Conservation (phyloP, 2,888 invertebrate genomes). For the Chironomus tentans region DNA sequence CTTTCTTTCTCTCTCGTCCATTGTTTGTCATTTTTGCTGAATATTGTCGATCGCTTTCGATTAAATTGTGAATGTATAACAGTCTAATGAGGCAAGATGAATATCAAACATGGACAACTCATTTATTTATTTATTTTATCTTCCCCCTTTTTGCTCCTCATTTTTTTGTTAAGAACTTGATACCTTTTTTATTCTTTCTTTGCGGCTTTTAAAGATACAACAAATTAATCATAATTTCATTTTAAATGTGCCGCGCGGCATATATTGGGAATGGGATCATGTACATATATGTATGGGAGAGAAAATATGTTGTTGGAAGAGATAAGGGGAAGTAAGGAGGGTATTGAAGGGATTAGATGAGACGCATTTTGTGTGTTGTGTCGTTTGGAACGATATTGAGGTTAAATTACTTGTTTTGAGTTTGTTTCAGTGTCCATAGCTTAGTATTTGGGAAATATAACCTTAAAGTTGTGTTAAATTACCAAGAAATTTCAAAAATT, state of each 20-base stretch:
- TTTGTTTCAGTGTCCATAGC: too few relatives aligned
- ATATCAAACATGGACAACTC: neutral
- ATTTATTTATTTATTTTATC: neutral
- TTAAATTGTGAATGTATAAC: neutral
- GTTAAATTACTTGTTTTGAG: too few relatives aligned
- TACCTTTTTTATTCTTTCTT: neutral
- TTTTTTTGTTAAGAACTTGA: neutral
- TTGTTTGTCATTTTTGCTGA: neutral
- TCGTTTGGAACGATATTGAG: too few relatives aligned
- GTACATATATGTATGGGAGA: neutral
- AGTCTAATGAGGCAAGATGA: conserved; percentile 24
- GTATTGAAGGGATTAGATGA: too few relatives aligned
- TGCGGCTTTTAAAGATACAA: neutral
- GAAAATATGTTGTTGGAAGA: too few relatives aligned
- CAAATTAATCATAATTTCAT: conserved; percentile 24
- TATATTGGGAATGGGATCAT: conserved; percentile 7
- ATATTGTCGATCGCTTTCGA: neutral
- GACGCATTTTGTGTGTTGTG: too few relatives aligned
- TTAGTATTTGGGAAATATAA: too few relatives aligned
- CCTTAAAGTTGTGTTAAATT: too few relatives aligned
- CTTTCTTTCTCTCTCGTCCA: neutral
- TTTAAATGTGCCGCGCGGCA: neutral
- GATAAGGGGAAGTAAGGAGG: too few relatives aligned
- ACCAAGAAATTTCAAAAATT: too few relatives aligned
- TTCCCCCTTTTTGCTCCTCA: neutral